Conservation (phyloP, 2,113 vertebrate species). For the Chiloscyllium plagiosum region DNA sequence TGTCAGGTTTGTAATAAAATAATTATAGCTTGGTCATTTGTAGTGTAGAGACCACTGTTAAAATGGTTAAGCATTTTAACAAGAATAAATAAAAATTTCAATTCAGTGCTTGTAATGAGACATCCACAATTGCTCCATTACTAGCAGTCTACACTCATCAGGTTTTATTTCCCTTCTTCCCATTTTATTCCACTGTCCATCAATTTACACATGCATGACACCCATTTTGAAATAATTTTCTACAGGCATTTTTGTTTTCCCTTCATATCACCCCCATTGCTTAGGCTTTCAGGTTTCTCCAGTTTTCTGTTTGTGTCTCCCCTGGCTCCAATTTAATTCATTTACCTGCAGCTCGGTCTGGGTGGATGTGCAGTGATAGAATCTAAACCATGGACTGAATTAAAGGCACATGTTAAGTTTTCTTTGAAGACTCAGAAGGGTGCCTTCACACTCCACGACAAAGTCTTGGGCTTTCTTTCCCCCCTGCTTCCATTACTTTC, state of each 20-base stretch:
- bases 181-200: background rate
- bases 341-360: background rate
- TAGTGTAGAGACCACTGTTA: background rate
- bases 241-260: background rate
- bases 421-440: background rate
- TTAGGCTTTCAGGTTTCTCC: background rate
- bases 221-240: background rate
- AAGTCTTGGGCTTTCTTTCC: background rate
- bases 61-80: background rate
- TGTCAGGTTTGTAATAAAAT: slow-evolving; percentile 36
- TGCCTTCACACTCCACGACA: background rate
- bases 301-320: background rate
- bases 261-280: background rate
- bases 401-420: background rate
- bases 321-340: background rate
- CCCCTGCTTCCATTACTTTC: background rate
- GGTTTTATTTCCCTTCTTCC: background rate
- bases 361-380: background rate
- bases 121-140: slow-evolving; percentile 17
- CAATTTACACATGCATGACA: background rate
- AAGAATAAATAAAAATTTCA: slow-evolving; percentile 7
- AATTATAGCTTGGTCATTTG: slow-evolving; percentile 18
- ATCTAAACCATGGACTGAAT: no score
- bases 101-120: background rate
- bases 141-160: slow-evolving; percentile 4